phyloP scores from a whole-genome alignment of 1,140 invertebrate genomes.

The Drosophila grimshawi region DNA sequence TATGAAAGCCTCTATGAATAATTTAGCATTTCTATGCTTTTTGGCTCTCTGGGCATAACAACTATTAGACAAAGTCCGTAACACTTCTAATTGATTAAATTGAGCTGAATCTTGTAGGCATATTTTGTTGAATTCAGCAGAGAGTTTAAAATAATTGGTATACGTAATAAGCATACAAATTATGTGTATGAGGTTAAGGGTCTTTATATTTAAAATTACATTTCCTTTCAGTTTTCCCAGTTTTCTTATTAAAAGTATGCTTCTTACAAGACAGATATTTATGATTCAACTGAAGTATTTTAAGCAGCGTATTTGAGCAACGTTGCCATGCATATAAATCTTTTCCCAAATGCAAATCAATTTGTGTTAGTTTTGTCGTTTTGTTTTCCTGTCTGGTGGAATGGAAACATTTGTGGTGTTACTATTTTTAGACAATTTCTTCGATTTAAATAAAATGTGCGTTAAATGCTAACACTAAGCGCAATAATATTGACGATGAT shows the following conservation, averaged over 20 bases:
- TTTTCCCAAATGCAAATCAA: slow-evolving; percentile 21
- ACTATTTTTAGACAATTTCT: slow-evolving; percentile 78
- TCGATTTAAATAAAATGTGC: slow-evolving; percentile 76
- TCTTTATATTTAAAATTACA: no score
- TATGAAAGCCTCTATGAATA: slow-evolving; percentile 68
- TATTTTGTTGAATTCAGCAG: background rate
- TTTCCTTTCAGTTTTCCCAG: no score
- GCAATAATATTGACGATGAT: slow-evolving; percentile 33
- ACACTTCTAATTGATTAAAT: background rate
- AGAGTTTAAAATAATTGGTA: no score
- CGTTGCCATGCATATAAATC: background rate
- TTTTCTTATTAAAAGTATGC: background rate
- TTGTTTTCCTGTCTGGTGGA: slow-evolving; percentile 33
- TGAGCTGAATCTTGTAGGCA: background rate
- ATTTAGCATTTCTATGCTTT: slow-evolving; percentile 48
- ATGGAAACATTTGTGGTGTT: slow-evolving; percentile 23
- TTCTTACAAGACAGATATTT: background rate
- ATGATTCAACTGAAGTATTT: background rate
- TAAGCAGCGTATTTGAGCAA: background rate
- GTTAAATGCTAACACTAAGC: slow-evolving; percentile 31
- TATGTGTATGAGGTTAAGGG: no score
- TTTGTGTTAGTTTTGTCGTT: slow-evolving; percentile 42
- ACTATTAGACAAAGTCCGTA: background rate
- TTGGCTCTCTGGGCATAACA: background rate
- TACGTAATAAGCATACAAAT: no score